phyloP scores from a whole-genome alignment of 2,797 vertebrate species.

The Argya squamiceps region DNA sequence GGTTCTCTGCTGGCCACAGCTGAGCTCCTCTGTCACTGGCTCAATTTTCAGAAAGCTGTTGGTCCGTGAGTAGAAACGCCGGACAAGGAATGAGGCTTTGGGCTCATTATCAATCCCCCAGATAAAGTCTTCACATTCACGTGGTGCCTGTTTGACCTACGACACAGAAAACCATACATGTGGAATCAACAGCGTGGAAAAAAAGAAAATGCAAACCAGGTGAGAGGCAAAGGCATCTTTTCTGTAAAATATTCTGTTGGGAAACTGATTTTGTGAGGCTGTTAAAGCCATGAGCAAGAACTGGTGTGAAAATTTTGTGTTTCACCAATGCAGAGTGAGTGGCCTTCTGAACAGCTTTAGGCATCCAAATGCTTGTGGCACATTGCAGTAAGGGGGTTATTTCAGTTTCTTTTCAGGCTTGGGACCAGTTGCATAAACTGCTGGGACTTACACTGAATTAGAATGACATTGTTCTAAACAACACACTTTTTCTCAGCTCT shows the following conservation, averaged over 20 bases:
- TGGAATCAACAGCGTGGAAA: background rate
- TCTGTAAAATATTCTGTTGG: background rate
- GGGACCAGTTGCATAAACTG: background rate
- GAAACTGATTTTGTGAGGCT: background rate
- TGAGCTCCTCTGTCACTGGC: slow-evolving; percentile 53
- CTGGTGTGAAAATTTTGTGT: background rate
- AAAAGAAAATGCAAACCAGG: background rate
- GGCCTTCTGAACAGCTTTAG: background rate
- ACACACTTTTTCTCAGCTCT: background rate
- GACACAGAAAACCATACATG: background rate
- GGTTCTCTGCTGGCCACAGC: slow-evolving; percentile 65
- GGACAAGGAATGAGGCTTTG: background rate
- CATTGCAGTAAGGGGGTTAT: background rate
- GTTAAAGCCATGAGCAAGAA: background rate
- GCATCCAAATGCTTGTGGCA: background rate
- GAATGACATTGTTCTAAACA: background rate
- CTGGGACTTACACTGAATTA: background rate
- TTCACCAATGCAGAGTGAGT: background rate
- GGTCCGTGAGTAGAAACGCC: slow-evolving; percentile 82
- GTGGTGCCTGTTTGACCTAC: slow-evolving; percentile 48
- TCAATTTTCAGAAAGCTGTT: slow-evolving; percentile 82
- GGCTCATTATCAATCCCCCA: slow-evolving; percentile 51
- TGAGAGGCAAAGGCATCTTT: background rate
- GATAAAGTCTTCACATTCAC: slow-evolving; percentile 5
- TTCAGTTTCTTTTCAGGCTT: background rate